phyloP scores from a whole-genome alignment of 2,797 vertebrate genomes.

The Acipenser transmontanus region DNA sequence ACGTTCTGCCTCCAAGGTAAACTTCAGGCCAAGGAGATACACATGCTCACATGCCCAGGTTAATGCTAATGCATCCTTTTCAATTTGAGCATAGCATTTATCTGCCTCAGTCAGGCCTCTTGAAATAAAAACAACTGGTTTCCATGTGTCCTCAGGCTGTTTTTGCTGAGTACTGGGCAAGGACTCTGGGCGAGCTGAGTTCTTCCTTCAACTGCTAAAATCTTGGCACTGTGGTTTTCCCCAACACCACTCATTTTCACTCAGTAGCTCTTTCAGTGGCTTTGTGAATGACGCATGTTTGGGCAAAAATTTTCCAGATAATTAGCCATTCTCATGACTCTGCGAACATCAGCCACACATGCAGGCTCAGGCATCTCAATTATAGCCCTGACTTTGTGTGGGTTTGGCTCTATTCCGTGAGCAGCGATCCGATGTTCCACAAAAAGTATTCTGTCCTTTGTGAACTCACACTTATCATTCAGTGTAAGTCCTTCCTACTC shows the following conservation, averaged over 20 bases:
- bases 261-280: no score
- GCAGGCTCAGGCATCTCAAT: no score
- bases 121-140: not conserved
- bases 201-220: no score
- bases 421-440: not conserved
- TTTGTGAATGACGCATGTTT: no score
- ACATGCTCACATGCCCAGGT: not conserved
- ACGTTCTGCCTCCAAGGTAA: not conserved
- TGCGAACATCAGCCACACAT: no score
- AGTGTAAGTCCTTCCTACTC: conserved; percentile 9
- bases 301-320: no score
- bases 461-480: not conserved
- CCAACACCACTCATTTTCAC: no score
- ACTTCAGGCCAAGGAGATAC: not conserved
- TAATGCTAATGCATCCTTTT: not conserved
- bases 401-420: not conserved
- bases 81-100: not conserved
- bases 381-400: no score
- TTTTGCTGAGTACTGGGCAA: no score
- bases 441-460: conserved; percentile 12
- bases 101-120: not conserved
- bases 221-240: no score
- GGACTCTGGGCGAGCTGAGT: no score
- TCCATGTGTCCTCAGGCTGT: not conserved
- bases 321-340: no score